Base-by-base conservation (phyloP, 2,888 invertebrate genomes). In the Habrosyne pyritoides region DNA sequence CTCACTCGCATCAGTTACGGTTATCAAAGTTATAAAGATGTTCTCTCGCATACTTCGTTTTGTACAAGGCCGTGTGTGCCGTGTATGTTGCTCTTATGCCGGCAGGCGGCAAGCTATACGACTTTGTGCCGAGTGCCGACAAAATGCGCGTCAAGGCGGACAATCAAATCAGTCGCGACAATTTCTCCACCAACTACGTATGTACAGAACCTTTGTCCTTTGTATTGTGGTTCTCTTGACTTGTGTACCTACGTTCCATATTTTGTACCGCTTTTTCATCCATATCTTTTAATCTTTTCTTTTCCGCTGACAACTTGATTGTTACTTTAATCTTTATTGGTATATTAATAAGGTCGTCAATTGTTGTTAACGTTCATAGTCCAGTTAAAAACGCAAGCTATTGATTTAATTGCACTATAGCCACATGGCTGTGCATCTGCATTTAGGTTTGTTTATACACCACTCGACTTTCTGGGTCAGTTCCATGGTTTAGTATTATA, bases 101-200 rank as follows among this genome's bases (percentile, higher is more conserved):
- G 18, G 42, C 42, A 18, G 14, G n/a, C 8, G n/a, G 49, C n/a
- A 46, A 21, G 48, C 21, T 46, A 50, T 54, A 36, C 42, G 42
- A 42, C 59, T 54, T 48, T 10, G 50, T 58, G 57, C 60, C 61
- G 57, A 61, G 59, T 64, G 78, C 81, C 85, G 84, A 86, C 88
- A 87, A 89, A 87, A 87, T 78, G 79, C 77, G 80, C 79, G 82
- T 80, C 79, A 77, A 73, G 70, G 69, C 75, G 74, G 75, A 87
- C 88, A 86, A 86, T 89, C 83, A 81, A 84, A 87, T 89, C 83
- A 81, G 80, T 75, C 77, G 78, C 79, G 83, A 84, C 86, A 83
- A 83, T 84, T 84, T 85, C 84, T 80, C 77, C 67, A 56, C 57
- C 64, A 69, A 63, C 69, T 61, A n/a, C n/a, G 57, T 61, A 67